A percentile compares a stretch with the other conserved stretches of the same genome.
These are phyloP conservation scores for Phylloscopus trochiloides DNA, from an alignment of 2,113 vertebrate genomes.

Conservation along the genomic window DNA sequence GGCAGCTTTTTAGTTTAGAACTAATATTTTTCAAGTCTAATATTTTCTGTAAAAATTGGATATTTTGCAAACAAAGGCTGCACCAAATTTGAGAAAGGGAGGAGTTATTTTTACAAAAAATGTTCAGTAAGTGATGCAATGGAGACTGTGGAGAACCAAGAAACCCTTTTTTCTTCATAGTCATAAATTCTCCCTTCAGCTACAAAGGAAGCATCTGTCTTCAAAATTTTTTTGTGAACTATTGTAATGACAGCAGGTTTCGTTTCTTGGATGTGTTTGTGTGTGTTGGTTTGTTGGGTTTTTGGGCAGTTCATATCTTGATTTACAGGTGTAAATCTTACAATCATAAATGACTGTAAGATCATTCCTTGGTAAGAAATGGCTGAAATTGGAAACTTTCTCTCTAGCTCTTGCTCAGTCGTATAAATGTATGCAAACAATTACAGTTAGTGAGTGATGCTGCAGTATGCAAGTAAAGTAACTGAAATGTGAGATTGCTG, in stretches of 20 bases:
- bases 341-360: neutral
- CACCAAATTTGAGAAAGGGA: neutral
- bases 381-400: neutral
- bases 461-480: neutral
- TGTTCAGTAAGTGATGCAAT: neutral
- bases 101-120: neutral
- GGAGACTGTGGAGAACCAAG: neutral
- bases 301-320: neutral
- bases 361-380: neutral
- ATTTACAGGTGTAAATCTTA: neutral
- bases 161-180: neutral
- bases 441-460: neutral
- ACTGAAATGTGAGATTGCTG: neutral
- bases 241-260: neutral
- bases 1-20: neutral
- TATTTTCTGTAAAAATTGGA: neutral
- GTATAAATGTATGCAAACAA: neutral
- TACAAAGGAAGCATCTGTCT: neutral
- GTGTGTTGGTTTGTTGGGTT: neutral
- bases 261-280: neutral
- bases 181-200: neutral
- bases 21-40: neutral
- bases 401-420: neutral
- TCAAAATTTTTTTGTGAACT: neutral
- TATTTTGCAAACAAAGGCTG: neutral